phyloP scores from a whole-genome alignment of 1,140 invertebrate species.

The Drosophila nannoptera region DNA sequence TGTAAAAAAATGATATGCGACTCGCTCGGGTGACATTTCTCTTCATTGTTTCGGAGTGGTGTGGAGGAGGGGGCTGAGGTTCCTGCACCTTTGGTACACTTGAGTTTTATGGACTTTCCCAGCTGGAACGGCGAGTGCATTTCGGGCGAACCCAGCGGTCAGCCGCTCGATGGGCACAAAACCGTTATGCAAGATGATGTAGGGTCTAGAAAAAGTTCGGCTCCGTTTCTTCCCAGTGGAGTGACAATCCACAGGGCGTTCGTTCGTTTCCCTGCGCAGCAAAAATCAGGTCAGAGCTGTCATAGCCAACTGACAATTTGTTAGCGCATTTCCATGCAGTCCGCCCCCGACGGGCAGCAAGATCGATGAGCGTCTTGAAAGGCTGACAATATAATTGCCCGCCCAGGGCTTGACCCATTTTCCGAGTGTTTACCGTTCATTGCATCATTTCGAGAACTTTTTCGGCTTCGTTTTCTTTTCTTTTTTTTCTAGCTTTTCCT shows the following conservation, averaged over 20 bases:
- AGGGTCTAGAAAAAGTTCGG: slow-evolving; percentile 36
- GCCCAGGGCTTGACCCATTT: slow-evolving; percentile 50
- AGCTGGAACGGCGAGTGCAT: slow-evolving; percentile 7
- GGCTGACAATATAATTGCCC: slow-evolving; percentile 63
- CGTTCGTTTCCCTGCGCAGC: slow-evolving; percentile 6
- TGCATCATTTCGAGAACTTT: slow-evolving; percentile 51
- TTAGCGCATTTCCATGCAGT: slow-evolving; percentile 40
- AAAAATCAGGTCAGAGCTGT: slow-evolving; percentile 49
- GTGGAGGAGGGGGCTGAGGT: slow-evolving; percentile 9
- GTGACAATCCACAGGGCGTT: slow-evolving; percentile 25
- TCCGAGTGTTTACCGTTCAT: slow-evolving; percentile 57
- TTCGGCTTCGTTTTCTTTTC: slow-evolving; percentile 4
- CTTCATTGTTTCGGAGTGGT: slow-evolving; percentile 14
- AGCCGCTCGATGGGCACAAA: slow-evolving; percentile 21
- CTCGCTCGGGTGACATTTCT: slow-evolving; percentile 27
- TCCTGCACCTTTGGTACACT: slow-evolving; percentile 42
- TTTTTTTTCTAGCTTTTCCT: slow-evolving; percentile 10
- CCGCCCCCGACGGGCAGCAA: background rate
- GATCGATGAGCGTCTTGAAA: slow-evolving; percentile 57
- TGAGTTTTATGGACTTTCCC: slow-evolving; percentile 39
- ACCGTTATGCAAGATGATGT: slow-evolving; percentile 59
- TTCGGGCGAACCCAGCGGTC: slow-evolving; percentile 43
- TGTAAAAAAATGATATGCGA: slow-evolving; percentile 32
- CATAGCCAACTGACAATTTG: slow-evolving; percentile 46
- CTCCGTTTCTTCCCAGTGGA: slow-evolving; percentile 11